Evolutionary conservation across 2,797 vertebrate genomes (phyloP).

Genomic region (Anisognathus igniventris): DNA sequence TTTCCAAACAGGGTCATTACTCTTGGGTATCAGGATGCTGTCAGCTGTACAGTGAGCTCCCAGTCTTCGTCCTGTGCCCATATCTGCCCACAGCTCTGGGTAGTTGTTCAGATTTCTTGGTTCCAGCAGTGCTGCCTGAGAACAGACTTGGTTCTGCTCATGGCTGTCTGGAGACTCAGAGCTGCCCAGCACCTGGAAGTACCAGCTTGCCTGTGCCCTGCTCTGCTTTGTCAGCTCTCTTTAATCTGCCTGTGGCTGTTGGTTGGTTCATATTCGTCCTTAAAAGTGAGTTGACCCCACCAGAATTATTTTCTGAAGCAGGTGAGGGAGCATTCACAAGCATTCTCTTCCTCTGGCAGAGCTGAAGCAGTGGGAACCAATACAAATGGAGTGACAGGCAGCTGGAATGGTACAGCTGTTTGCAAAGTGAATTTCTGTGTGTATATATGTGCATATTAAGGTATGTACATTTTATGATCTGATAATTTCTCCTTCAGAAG

Average conservation of each 20-base stretch:
- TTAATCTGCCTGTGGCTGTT: neutral
- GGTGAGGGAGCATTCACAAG: neutral
- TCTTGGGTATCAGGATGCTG: neutral
- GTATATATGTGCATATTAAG: no score
- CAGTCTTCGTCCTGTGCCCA: neutral
- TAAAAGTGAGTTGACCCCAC: neutral
- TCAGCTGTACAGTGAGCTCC: neutral
- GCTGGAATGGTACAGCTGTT: neutral
- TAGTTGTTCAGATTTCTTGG: neutral
- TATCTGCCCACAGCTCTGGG: neutral
- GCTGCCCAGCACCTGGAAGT: neutral
- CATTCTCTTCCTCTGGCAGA: neutral
- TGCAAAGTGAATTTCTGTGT: neutral
- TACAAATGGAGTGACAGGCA: neutral
- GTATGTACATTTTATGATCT: neutral
- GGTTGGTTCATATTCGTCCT: neutral
- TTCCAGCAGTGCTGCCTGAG: neutral
- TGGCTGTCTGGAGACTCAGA: neutral
- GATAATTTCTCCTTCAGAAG: neutral
- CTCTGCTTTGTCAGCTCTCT: neutral
- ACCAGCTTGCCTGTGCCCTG: rapidly evolving
- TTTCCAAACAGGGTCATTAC: neutral
- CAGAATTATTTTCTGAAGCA: neutral
- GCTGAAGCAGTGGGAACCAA: neutral
- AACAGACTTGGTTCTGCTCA: neutral